Evolutionary conservation across 2,888 invertebrate genomes (phyloP), one percentile per base, ranked within the genome.

Genomic region (Tachina grossa): DNA sequence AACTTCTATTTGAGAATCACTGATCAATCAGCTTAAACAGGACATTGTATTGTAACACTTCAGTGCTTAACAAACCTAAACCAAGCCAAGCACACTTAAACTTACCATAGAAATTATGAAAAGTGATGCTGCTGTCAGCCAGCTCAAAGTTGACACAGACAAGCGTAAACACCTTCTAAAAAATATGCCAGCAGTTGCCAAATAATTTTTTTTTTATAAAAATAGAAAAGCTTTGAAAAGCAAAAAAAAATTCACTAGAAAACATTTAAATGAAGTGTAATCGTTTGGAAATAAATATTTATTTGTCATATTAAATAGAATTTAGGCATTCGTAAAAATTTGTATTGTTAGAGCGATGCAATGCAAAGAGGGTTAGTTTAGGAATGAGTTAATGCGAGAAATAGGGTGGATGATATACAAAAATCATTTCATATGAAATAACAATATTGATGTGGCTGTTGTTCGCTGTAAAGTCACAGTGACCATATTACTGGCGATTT

Each of bases 211-310:
- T 31, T 31, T 31, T 6, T 6, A 31, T 13, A 68, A 59, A 22
- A 61, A 68, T 19, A n/a, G 41, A 61, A 78, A 78, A 69, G 43
- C 51, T 61, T 59, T 51, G 41, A 59, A 77, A 77, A 77, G 5
- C 9, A 39, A 16, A 55, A 6, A 11, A 43, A 31, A 31, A 31
- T 45, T 39, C n/a, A 9, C 3, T 47, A 55, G 4, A 16, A 47
- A 47, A 5, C 13, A 22, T 31, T 13, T 39, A 45, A 19, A 61
- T 16, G 9, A 72, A 55, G 78, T 82, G 78, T 63, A 87, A 85
- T 83, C 83, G 83, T 76, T 86, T 86, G 86, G 84, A 87, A 87
- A 86, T 78, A 81, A 86, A 83, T 79, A 68, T 83, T 22, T 79
- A 68, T 83, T 22, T 76, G 80, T 77, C 77, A 81, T 47, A 75